Conservation (phyloP, 2,888 invertebrate genomes). For the Pristionchus maxplancki region DNA sequence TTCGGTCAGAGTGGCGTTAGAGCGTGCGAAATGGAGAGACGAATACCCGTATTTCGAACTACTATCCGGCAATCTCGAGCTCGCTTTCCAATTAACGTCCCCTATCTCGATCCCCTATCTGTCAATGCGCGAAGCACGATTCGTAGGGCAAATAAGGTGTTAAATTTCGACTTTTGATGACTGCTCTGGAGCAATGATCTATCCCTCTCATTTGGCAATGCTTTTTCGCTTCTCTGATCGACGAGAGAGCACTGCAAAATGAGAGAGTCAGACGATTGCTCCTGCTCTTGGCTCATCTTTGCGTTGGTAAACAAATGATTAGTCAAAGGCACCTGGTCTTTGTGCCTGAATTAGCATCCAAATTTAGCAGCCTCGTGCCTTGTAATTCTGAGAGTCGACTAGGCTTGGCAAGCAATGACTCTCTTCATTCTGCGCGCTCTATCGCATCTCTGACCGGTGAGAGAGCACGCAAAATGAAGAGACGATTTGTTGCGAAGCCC, state of each 20-base stretch:
- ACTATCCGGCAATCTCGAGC: neutral
- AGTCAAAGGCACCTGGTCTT: neutral
- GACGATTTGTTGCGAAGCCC: too few relatives aligned
- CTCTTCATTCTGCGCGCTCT: too few relatives aligned
- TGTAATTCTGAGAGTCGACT: too few relatives aligned
- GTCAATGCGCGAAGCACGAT: neutral
- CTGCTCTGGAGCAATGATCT: too few relatives aligned
- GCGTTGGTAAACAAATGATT: neutral
- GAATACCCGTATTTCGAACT: too few relatives aligned
- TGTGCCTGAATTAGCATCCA: neutral
- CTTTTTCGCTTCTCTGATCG: neutral
- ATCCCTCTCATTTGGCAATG: too few relatives aligned
- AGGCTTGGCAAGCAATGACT: too few relatives aligned
- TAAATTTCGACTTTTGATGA: neutral
- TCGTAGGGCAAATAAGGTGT: neutral
- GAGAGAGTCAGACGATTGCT: too few relatives aligned
- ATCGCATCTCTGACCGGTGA: too few relatives aligned
- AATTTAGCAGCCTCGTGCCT: neutral
- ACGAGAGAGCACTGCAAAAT: too few relatives aligned
- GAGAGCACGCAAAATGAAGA: too few relatives aligned
- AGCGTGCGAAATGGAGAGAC: neutral
- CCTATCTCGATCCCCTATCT: neutral
- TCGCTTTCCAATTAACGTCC: neutral
- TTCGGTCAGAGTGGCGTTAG: neutral
- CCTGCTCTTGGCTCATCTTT: neutral